These are phyloP conservation scores for Telmatherina bonti DNA, from an alignment of 2,797 vertebrate species.

Conservation along the genomic window DNA sequence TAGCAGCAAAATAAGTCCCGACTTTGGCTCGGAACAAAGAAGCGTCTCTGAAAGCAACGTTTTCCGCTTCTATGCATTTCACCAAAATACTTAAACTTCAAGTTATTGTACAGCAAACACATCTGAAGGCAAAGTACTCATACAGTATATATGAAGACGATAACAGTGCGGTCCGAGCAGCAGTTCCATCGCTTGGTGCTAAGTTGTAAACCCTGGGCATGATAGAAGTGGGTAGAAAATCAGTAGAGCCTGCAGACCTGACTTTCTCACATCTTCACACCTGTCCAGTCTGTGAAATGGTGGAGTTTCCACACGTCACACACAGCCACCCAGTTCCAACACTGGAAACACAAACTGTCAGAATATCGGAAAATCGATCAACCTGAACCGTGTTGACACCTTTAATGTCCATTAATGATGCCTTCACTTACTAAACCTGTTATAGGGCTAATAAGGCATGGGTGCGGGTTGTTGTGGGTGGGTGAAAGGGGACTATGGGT, in stretches of 20 bases:
- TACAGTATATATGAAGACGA: not conserved
- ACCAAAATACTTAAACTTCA: not conserved
- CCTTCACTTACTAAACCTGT: not conserved
- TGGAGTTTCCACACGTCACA: not conserved
- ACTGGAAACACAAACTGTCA: slow-evolving; percentile 4
- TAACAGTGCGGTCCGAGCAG: slow-evolving; percentile 2
- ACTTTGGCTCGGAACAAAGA: too few relatives aligned
- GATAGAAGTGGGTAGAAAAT: not conserved
- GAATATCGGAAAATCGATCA: not conserved
- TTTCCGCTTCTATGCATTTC: not conserved
- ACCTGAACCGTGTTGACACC: not conserved
- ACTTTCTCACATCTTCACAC: not conserved
- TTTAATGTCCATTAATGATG: slow-evolving; percentile 11
- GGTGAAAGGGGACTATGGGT: too few relatives aligned
- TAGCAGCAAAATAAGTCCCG: too few relatives aligned
- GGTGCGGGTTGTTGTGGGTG: too few relatives aligned
- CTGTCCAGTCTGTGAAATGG: not conserved
- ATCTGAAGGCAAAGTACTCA: not conserved
- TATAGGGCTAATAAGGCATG: too few relatives aligned
- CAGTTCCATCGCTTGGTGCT: not conserved
- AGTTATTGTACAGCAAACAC: not conserved
- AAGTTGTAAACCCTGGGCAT: not conserved
- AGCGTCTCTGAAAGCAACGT: not conserved
- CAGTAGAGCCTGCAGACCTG: slow-evolving; percentile 1
- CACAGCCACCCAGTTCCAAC: not conserved